These are phyloP conservation scores for Thecophora atra DNA, from an alignment of 2,888 invertebrate genomes.

Conservation along the genomic window DNA sequence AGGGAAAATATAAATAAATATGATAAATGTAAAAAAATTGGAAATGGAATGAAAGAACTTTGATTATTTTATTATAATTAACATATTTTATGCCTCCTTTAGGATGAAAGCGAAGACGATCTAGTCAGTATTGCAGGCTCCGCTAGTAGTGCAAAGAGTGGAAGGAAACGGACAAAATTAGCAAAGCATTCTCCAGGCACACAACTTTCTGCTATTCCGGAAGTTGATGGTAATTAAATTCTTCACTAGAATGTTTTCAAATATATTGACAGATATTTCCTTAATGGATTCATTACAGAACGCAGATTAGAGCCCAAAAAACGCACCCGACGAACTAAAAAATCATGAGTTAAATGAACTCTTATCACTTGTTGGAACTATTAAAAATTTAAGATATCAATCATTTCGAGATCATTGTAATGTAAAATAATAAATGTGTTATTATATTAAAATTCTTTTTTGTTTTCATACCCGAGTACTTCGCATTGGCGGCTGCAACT, in stretches of 20 bases:
- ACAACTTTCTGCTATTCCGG: slow-evolving; percentile 47
- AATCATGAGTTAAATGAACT: slow-evolving; percentile 22
- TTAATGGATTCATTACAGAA: slow-evolving; percentile 31
- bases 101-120: slow-evolving; percentile 51
- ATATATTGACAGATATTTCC: neutral
- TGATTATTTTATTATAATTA: too few species aligned
- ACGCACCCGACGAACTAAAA: slow-evolving; percentile 38
- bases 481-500: too few species aligned
- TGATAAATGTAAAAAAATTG: too few species aligned
- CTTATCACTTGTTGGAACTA: too few species aligned
- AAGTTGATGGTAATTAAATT: slow-evolving; percentile 45
- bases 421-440: too few species aligned
- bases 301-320: slow-evolving; percentile 40
- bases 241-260: neutral
- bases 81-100: neutral
- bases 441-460: too few species aligned
- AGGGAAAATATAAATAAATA: neutral
- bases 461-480: too few species aligned
- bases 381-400: too few species aligned
- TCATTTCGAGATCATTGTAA: too few species aligned
- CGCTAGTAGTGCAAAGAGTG: slow-evolving; percentile 43
- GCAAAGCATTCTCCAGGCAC: slow-evolving; percentile 45
- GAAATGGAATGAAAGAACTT: too few species aligned
- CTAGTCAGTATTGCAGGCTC: slow-evolving; percentile 48
- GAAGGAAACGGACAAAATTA: slow-evolving; percentile 45